Evolutionary conservation across 2,797 vertebrate species (phyloP).

Genomic region (Simalia tracyae): DNA sequence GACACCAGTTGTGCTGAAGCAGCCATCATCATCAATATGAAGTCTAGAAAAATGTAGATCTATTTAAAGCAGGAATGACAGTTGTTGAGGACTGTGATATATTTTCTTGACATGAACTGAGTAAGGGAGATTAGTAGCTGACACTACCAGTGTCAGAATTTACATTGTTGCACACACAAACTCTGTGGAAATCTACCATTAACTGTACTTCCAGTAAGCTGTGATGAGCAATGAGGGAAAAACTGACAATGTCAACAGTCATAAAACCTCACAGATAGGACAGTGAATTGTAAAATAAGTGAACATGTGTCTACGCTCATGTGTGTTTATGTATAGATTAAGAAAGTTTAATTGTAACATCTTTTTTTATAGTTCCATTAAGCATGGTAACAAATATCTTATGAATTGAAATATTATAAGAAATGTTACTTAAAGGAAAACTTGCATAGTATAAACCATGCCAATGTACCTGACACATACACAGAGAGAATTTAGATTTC

Average conservation of each 20-base stretch:
- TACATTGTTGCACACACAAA: constrained; percentile 77
- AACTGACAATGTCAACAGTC: constrained; percentile 89
- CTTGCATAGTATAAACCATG: background rate
- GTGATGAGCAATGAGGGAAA: constrained; percentile 82
- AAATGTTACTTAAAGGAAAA: constrained; percentile 23
- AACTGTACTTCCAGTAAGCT: constrained; percentile 76
- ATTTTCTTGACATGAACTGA: constrained; percentile 87
- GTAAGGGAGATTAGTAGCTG: constrained; percentile 84
- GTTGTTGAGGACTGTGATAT: constrained; percentile 74
- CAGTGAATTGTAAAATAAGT: constrained; percentile 74
- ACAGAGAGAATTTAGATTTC: background rate
- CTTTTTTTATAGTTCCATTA: constrained; percentile 53
- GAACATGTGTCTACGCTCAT: too few relatives aligned
- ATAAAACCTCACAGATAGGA: constrained; percentile 81
- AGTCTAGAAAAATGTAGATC: constrained; percentile 70
- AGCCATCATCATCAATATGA: constrained; percentile 45
- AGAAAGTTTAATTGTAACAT: constrained; percentile 15
- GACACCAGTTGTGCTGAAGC: constrained; percentile 23
- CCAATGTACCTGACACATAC: background rate
- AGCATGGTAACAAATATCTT: constrained; percentile 33
- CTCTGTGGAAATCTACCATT: constrained; percentile 72
- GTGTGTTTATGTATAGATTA: background rate
- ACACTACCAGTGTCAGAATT: constrained; percentile 78
- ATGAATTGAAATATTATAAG: constrained; percentile 42
- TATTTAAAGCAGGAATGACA: constrained; percentile 86